Base-by-base conservation (phyloP, 2,888 invertebrate species). In the Troides helena region DNA sequence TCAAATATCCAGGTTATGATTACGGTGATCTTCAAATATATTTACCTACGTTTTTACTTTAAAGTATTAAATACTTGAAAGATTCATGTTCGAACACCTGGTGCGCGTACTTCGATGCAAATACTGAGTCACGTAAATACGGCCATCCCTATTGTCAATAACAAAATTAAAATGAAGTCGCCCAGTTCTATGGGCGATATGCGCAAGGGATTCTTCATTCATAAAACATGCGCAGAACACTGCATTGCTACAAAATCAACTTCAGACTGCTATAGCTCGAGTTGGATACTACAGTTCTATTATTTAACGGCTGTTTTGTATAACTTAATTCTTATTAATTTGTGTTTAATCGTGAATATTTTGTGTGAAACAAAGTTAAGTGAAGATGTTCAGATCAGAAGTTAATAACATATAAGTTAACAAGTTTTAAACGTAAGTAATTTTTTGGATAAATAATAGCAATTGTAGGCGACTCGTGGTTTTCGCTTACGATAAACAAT, bases 201-300 rank as follows among this genome's bases (percentile, higher is more conserved):
- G 91, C 91, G 91, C 91, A 89, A 81, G 82, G 80, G 80, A 76
- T 79, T 77, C 82, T 79, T 77, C 82, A 83, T 80, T 80, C 78
- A 80, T 75, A 77, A 82, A 80, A 86, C 90, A 90, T 91, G 91
- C 91, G 91, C 91, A 90, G 85, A 86, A 85, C 85, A 85, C 91
- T 86, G 91, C 92, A 91, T 79, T 90, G 89, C 90, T 85, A 88
- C 90, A 90, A 89, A 88, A 85, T 85, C 83, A 88, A 90, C 87
- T 88, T 89, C 86, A 86, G 83, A 82, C 80, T 78, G 82, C 84
- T 76, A 74, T 71, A 80, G 79, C 78, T 79, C 80, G 75, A 78
- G 79, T 79, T 81, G 81, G 80, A 77, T 82, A 81, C 82, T 83
- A 82, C 83, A 80, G 83, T 81, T 82, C 80, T 79, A 80, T 79